Conservation (phyloP, 1,140 invertebrate genomes). For the Nymphalis io region DNA sequence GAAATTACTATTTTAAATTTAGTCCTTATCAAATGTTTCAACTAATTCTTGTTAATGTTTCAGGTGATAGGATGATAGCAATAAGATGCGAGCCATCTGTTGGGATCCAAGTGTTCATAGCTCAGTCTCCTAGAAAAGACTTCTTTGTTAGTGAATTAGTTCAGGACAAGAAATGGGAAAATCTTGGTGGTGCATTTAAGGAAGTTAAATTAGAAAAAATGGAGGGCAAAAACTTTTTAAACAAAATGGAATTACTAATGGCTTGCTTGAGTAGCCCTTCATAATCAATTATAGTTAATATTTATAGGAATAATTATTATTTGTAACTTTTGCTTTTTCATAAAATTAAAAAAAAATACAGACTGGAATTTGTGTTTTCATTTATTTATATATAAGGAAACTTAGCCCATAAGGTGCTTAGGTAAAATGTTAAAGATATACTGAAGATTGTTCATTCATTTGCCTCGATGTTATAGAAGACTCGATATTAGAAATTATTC, state of each 20-base stretch:
- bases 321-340: slow-evolving; percentile 13
- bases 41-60: slow-evolving; percentile 37
- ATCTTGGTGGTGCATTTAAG: slow-evolving; percentile 93
- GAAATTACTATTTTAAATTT: no score
- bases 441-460: slow-evolving; percentile 74
- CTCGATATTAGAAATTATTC: slow-evolving; percentile 52
- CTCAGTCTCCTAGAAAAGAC: slow-evolving; percentile 91
- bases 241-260: slow-evolving; percentile 98
- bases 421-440: slow-evolving; percentile 76
- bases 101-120: slow-evolving; percentile 85
- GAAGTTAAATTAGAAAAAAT: slow-evolving; percentile 96
- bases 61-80: slow-evolving; percentile 90
- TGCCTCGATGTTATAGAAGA: slow-evolving; percentile 47
- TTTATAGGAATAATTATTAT: slow-evolving; percentile 4
- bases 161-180: slow-evolving; percentile 94
- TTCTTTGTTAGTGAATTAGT: slow-evolving; percentile 93
- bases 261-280: slow-evolving; percentile 87
- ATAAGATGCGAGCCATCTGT: slow-evolving; percentile 90
- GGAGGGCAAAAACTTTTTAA: slow-evolving; percentile 98
- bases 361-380: slow-evolving; percentile 55
- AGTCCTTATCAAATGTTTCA: not conserved
- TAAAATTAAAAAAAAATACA: slow-evolving; percentile 49
- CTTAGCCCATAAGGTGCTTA: slow-evolving; percentile 74
- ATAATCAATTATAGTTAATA: slow-evolving; percentile 44
- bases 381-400: slow-evolving; percentile 73